phyloP scores from a whole-genome alignment of 2,888 invertebrate genomes.

The Ectemnius lituratus region DNA sequence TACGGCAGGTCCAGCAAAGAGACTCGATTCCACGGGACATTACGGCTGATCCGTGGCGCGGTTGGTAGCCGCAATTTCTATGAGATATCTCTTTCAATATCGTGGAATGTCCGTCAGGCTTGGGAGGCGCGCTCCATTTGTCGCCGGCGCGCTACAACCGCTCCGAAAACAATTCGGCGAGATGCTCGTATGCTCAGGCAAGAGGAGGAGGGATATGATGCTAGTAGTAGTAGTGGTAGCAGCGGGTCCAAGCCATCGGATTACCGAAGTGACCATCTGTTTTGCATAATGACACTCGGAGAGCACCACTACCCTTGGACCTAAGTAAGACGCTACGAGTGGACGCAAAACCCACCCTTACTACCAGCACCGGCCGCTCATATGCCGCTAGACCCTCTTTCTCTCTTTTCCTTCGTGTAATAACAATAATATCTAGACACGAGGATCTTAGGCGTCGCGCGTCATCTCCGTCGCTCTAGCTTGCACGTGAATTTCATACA shows the following conservation, averaged over 20 bases:
- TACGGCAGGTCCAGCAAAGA: too few relatives aligned
- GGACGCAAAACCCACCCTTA: neutral
- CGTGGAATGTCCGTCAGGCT: slow-evolving; percentile 75
- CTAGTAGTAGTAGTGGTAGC: too few relatives aligned
- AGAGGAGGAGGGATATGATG: too few relatives aligned
- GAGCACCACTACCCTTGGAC: slow-evolving; percentile 31
- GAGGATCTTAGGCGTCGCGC: slow-evolving; percentile 41
- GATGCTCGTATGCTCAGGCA: slow-evolving; percentile 65
- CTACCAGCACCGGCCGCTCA: neutral
- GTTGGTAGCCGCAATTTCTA: slow-evolving; percentile 53
- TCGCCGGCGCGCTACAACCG: slow-evolving; percentile 58
- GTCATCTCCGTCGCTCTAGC: slow-evolving; percentile 37
- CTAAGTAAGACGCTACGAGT: neutral
- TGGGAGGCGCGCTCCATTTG: slow-evolving; percentile 52
- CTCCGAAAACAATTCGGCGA: slow-evolving; percentile 70
- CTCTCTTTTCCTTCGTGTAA: slow-evolving; percentile 51
- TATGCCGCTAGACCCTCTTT: too few relatives aligned
- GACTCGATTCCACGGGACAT: too few relatives aligned
- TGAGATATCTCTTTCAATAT: slow-evolving; percentile 77
- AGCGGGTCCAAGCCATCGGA: slow-evolving; percentile 60
- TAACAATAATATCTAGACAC: slow-evolving; percentile 68
- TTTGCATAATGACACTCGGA: slow-evolving; percentile 76
- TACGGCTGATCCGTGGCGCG: too few relatives aligned
- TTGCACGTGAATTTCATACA: slow-evolving; percentile 72
- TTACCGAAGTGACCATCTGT: slow-evolving; percentile 76